Percentiles rank a stretch among this genome's conserved stretches.
Evolutionary conservation across 2,888 invertebrate species (phyloP).

Genomic region (Drosophila ezoana): DNA sequence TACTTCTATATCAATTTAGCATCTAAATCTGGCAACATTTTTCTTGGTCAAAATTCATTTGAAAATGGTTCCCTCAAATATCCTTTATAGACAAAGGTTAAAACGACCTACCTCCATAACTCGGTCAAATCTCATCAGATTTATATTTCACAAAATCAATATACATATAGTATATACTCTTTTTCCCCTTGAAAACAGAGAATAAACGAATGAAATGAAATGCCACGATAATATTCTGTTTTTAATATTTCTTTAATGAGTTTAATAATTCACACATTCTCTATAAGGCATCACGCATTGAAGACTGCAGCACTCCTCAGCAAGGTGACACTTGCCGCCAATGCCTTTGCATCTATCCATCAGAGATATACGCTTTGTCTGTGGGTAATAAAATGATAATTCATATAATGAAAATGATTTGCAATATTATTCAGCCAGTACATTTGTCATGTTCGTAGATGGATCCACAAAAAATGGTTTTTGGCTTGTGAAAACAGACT

Average conservation of each 20-base stretch:
- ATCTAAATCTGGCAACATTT: too few relatives aligned
- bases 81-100: too few relatives aligned
- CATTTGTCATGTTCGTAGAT: background rate
- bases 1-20: too few relatives aligned
- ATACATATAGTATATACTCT: too few relatives aligned
- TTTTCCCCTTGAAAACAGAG: too few relatives aligned
- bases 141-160: too few relatives aligned
- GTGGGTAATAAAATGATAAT: background rate
- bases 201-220: too few relatives aligned
- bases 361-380: background rate
- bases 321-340: background rate
- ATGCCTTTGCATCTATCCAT: background rate
- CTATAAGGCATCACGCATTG: background rate
- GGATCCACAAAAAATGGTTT: background rate
- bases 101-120: too few relatives aligned
- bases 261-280: background rate
- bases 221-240: too few relatives aligned
- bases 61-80: too few relatives aligned
- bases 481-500: background rate
- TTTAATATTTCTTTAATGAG: background rate
- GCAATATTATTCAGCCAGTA: background rate
- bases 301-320: slow-evolving; percentile 17
- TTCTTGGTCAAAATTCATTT: too few relatives aligned
- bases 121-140: too few relatives aligned
- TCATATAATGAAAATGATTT: background rate